Percentiles rank a stretch among this genome's conserved stretches.
Conservation (phyloP, 2,888 invertebrate genomes). For the Pycnomerus fuliginosus region DNA sequence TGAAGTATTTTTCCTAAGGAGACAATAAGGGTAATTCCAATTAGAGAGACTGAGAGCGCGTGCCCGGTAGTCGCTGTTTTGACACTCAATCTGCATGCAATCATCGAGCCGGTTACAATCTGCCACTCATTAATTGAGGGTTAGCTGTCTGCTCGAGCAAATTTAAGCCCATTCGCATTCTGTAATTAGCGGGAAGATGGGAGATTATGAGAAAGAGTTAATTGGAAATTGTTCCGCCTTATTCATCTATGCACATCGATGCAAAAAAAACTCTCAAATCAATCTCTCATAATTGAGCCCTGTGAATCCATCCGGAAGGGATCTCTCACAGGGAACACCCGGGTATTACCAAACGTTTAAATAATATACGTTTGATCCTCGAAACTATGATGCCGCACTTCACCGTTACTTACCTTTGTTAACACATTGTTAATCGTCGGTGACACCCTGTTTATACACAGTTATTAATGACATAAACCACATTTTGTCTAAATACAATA, state of each 20-base stretch:
- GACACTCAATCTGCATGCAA: slow-evolving; percentile 42
- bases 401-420: slow-evolving; percentile 31
- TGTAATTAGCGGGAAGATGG: slow-evolving; percentile 47
- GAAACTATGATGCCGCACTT: slow-evolving; percentile 18
- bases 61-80: slow-evolving; percentile 34
- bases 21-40: slow-evolving; percentile 26
- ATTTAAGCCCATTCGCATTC: slow-evolving; percentile 43
- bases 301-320: slow-evolving; percentile 39
- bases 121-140: slow-evolving; percentile 45
- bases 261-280: slow-evolving; percentile 40
- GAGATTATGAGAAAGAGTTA: slow-evolving; percentile 50
- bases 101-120: slow-evolving; percentile 39
- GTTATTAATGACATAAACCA: slow-evolving; percentile 43
- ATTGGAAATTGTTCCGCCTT: slow-evolving; percentile 48
- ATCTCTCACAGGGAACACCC: slow-evolving; percentile 35
- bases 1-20: slow-evolving; percentile 14
- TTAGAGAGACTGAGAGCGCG: slow-evolving; percentile 24
- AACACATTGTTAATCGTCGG: slow-evolving; percentile 48
- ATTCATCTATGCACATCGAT: slow-evolving; percentile 33
- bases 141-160: slow-evolving; percentile 45
- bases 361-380: slow-evolving; percentile 33
- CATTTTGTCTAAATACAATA: slow-evolving; percentile 19
- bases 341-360: slow-evolving; percentile 40
- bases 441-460: slow-evolving; percentile 47
- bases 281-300: slow-evolving; percentile 37